Evolutionary conservation across 64 coral and sea anemone species (phyloP), one percentile per base, ranked within the genome.

Genomic region (Acropora yongei): DNA sequence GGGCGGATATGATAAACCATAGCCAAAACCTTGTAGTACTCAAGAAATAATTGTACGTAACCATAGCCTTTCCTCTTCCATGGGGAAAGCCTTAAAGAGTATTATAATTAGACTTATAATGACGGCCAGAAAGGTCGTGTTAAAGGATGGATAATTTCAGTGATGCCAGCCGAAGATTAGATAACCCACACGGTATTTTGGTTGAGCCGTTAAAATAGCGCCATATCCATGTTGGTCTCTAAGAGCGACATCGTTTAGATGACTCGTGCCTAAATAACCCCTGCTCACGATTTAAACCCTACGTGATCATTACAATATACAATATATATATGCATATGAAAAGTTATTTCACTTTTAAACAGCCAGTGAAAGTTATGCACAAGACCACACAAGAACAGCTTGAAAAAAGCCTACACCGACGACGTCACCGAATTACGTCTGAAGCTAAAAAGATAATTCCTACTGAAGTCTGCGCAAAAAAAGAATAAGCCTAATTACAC

Each of bases 1-100:
- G 58, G 61, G 41, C 44, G 46, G 44, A 49, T 71, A 57, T 49
- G 65, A 30, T 2, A 46, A 30, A 47, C 61, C 41, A 50, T 49
- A 1, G 17, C 12, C 6, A 44, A 17, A n/a, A 71, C 82, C 81
- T 71, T 85, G 68, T 18, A 44, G 44, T 71, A 18, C 65, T 85
- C 68, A 20, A 41, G 30, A 30, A 49, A 18, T 39, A 45, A 2
- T 48, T 85, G 72, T 71, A 42, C 72, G 41, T 71, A 69, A 84
- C 65, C 60, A 47, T 71, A 44, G 72, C 61, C 82, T 85, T 85
- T 85, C 82, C 66, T 85, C 61, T 71, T 30, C 30, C 30, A 30
- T 30, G 30, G 30, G 30, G 30, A 30, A 30, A 30, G 30, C 30
- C 39, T 69, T 10, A 4, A 17, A 6, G 45, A 55, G 44, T 71